Conservation (phyloP, 2,888 invertebrate species). For the Odontothrips loti region DNA sequence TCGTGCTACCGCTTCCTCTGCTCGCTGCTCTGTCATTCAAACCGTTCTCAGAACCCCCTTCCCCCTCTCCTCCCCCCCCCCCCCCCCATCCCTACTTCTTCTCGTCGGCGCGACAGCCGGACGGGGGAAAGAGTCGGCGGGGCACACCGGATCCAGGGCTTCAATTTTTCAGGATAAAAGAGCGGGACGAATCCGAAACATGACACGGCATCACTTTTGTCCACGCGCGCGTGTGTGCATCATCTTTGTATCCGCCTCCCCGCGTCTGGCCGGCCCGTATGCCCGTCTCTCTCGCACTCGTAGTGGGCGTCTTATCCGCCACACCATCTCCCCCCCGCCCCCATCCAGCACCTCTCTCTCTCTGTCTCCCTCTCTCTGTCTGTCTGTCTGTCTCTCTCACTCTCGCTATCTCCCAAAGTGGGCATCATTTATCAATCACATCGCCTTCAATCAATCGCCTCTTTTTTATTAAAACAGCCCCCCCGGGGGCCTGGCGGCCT, state of each 20-base stretch:
- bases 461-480: constrained; percentile 19
- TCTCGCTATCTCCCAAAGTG: neutral
- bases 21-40: neutral
- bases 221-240: neutral
- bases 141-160: neutral
- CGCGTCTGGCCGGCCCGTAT: neutral
- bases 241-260: neutral
- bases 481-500: neutral
- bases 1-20: neutral
- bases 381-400: neutral
- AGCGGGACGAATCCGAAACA: constrained; percentile 15
- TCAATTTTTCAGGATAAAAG: neutral
- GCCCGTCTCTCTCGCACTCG: neutral
- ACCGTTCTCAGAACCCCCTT: too few species aligned
- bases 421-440: constrained; percentile 15
- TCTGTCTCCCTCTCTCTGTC: neutral
- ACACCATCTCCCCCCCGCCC: neutral
- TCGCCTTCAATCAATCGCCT: neutral
- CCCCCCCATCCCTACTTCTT: too few species aligned
- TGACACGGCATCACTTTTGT: constrained; percentile 15
- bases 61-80: too few species aligned
- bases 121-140: neutral
- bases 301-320: neutral
- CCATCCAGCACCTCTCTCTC: neutral
- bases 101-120: too few species aligned